Percentiles rank a stretch among this genome's conserved stretches.
Evolutionary conservation across 1,140 invertebrate species (phyloP).

Genomic region (Drosophila ambigua): DNA sequence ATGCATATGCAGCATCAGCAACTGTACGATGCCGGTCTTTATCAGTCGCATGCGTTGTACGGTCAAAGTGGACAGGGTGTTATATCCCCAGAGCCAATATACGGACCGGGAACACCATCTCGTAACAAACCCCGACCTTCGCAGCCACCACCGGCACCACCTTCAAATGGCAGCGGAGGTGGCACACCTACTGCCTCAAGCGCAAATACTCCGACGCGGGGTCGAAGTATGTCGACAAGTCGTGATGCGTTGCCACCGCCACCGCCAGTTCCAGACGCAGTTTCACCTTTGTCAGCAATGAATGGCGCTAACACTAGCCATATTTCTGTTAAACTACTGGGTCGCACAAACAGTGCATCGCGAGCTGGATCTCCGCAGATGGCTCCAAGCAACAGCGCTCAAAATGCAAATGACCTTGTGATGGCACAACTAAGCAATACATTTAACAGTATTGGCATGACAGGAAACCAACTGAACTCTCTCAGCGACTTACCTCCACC

Average conservation of each 20-base stretch:
- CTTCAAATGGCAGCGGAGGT: constrained; percentile 87
- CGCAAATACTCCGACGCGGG: constrained; percentile 88
- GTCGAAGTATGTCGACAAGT: constrained; percentile 87
- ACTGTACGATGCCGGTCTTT: constrained; percentile 73
- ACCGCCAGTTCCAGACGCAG: constrained; percentile 90
- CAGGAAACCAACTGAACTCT: constrained; percentile 72
- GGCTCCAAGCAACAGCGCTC: constrained; percentile 68
- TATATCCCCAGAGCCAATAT: constrained; percentile 85
- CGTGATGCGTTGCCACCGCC: constrained; percentile 92
- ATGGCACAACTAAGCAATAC: constrained; percentile 81
- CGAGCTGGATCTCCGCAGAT: constrained; percentile 83
- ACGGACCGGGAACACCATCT: constrained; percentile 85
- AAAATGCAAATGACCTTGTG: constrained; percentile 78
- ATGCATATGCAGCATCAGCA: constrained; percentile 72
- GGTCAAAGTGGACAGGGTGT: constrained; percentile 80
- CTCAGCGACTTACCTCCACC: constrained; percentile 86
- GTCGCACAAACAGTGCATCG: constrained; percentile 83
- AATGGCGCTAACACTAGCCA: constrained; percentile 67
- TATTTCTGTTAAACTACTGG: constrained; percentile 84
- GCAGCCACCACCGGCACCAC: constrained; percentile 94
- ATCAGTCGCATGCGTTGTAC: constrained; percentile 84
- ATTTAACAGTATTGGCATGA: constrained; percentile 78
- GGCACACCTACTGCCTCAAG: constrained; percentile 89
- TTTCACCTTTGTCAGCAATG: constrained; percentile 76
- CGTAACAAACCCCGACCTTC: constrained; percentile 89